Base-by-base conservation (phyloP, 1,140 invertebrate genomes). In the Palaemon carinicauda region DNA sequence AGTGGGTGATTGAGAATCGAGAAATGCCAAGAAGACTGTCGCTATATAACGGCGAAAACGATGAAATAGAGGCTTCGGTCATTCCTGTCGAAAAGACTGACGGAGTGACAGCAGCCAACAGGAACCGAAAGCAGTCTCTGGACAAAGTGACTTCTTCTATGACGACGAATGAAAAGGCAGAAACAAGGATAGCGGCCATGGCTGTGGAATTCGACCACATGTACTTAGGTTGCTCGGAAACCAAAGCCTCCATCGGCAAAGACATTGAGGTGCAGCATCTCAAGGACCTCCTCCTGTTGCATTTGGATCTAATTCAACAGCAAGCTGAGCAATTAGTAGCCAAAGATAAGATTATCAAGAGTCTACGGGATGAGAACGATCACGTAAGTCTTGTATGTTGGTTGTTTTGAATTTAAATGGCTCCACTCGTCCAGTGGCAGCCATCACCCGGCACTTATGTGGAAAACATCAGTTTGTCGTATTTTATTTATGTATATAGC, bases 181-280 rank as follows among this genome's bases (percentile, higher is more conserved):
- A 86, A 21, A 86, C 80, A 50, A 86, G 60, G 31, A 65, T 86
- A 69, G 77, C 84, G 77, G 77, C 84, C 50, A 86, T 86, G 84
- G 84, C 84, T 15, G 84, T 86, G 60, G 84, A 86, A 54, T 73
- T 86, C 52, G 84, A 86, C 65, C 84, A 86, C 65, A 86, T 86
- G 84, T 86, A 86, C 50, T 54, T 80, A 73, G 84, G 84, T 24
- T 86, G 84, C 50, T 86, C 84, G 21, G 83, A 86, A n/a, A 73
- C 84, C 2, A 86, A 86, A 51, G 84, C 84, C 21, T 80, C 84
- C n/a, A 53, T 86, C 31, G 84, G 69, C 73, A 86, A 86, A 53
- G 84, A 86, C 74, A 80, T 86, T 12, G 84, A 86, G 73, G 84
- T 86, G 77, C 84, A 86, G 29, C 75, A 86, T 24, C 84, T 86